phyloP scores from a whole-genome alignment of 1,140 invertebrate genomes.

The Phenacoccus solenopsis region DNA sequence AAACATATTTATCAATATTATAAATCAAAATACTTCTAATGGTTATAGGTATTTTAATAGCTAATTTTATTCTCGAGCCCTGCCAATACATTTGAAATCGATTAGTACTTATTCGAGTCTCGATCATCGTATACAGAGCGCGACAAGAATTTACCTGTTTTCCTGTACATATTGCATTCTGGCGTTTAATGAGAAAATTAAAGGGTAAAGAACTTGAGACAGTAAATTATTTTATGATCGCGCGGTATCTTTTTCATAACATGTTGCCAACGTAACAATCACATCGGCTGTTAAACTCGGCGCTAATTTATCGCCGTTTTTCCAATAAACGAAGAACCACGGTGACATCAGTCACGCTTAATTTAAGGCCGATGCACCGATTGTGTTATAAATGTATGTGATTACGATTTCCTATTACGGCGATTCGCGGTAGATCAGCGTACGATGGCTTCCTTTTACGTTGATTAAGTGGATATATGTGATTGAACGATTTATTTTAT shows the following conservation, averaged over 20 bases:
- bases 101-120: no score
- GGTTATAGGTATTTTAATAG: no score
- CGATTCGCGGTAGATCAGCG: neutral
- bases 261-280: neutral
- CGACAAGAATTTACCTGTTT: no score
- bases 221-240: slow-evolving; percentile 4
- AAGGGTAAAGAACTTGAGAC: neutral
- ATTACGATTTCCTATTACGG: neutral
- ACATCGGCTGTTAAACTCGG: neutral
- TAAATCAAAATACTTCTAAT: no score
- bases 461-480: no score
- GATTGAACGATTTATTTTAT: no score
- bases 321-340: slow-evolving; percentile 10
- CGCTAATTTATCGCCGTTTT: slow-evolving; percentile 7
- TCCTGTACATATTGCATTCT: no score
- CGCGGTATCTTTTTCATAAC: neutral
- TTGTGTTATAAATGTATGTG: neutral
- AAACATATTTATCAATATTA: no score
- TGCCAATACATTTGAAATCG: no score
- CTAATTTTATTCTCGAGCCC: no score
- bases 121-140: no score
- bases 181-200: neutral
- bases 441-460: no score
- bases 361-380: neutral
- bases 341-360: neutral